Conservation (phyloP, 1,140 invertebrate species). For the Heliconius nattereri region DNA sequence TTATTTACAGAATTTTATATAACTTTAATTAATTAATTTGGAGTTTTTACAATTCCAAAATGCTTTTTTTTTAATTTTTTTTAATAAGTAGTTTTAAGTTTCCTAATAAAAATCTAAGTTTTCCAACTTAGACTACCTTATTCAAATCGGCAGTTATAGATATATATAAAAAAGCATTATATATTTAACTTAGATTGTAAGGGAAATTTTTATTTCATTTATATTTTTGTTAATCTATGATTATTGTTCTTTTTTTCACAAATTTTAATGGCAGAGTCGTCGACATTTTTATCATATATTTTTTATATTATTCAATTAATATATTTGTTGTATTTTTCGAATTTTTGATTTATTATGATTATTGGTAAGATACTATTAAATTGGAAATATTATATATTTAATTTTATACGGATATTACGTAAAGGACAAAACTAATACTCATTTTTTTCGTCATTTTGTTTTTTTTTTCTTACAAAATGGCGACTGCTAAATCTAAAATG, state of each 20-base stretch:
- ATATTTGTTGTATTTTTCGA: neutral
- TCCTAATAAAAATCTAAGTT: no score
- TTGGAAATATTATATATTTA: neutral
- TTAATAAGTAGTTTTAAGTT: no score
- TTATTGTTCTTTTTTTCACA: slow-evolving; percentile 19
- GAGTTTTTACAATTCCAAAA: no score
- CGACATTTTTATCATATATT: slow-evolving; percentile 1
- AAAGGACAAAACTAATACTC: slow-evolving; percentile 11
- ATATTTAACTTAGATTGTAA: slow-evolving; percentile 24
- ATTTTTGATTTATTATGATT: neutral
- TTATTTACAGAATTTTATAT: neutral
- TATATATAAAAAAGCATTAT: slow-evolving; percentile 21
- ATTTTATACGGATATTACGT: neutral
- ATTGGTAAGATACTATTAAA: neutral
- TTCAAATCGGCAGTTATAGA: neutral
- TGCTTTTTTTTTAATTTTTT: no score
- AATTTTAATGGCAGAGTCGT: slow-evolving; percentile 8
- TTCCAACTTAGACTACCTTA: neutral
- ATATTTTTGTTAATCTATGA: slow-evolving; percentile 37
- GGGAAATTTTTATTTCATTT: neutral
- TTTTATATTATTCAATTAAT: neutral
- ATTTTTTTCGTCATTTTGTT: neutral
- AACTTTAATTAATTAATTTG: no score
- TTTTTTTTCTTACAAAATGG: neutral
- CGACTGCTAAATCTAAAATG: neutral